Evolutionary conservation across 2,797 vertebrate genomes (phyloP), one percentile per base, ranked within the genome.

Genomic region (Sebastes vulpes): DNA sequence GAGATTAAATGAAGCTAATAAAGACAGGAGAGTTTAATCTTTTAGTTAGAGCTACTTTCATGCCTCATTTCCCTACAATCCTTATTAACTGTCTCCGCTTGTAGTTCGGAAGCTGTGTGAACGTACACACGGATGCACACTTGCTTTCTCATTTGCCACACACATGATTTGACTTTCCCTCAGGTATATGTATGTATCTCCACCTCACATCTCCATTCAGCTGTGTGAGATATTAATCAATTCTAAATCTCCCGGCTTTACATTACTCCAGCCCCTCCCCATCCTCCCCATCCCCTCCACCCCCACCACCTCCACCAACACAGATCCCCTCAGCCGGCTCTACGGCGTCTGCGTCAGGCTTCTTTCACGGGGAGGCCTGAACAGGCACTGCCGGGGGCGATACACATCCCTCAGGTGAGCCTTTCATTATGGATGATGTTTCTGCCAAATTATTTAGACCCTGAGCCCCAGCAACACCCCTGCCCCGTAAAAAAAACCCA

Each of bases 401-500:
- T 95, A 96, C 96, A 96, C 93, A 95, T 94, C 95, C 95, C 95
- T 94, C 94, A 94, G 95, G 95, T 96, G 93, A 94, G 94, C 91
- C 83, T 95, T 96, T 97, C 95, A 96, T 96, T 96, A 97, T 96
- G 90, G 94, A 96, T 97, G 96, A 96, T 96, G 95, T 94, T 94
- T 94, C 95, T 89, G 94, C 94, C 95, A 96, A 96, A 97, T 97
- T 94, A 96, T 96, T 96, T 96, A 96, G 90, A 94, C 92, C 85
- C 85, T 88, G 87, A 84, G 86, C 88, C 89, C 81, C 20, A 83
- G 80, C 81, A 83, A 86, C 78, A 80, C 78, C 85, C 77, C 71
- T 54, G 50, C 80, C 86, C 84, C 42, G 52, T 72, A 70, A 79
- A 87, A 83, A 59, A 67, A 29, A 9, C 29, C 60, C 60, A 72